Base-by-base conservation (phyloP, 2,888 invertebrate genomes). In the Melieria crassipennis region DNA sequence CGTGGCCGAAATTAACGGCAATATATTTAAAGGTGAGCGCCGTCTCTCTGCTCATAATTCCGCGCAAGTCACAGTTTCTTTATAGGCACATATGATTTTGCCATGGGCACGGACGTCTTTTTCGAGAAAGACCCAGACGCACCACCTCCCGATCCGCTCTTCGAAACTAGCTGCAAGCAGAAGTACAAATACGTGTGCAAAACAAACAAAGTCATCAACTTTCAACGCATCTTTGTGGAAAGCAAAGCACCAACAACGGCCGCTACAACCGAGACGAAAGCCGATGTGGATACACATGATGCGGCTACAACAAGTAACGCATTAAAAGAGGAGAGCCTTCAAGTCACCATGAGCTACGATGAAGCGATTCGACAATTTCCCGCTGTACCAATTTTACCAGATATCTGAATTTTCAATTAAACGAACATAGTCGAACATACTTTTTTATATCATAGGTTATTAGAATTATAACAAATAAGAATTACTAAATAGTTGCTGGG, bases 71-170 rank as follows among this genome's bases (percentile, higher is more conserved):
- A 52, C 13, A 64, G 4, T 7, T 10, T 58, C 48, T 70, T 13
- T 13, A 62, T 83, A 91, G 94, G 94, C 16, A 89, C 89, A 65
- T 93, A 91, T 84, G 91, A 91, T 80, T 89, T 91, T 81, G 88
- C 91, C 7, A 83, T 92, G 73, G 94, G 94, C 30, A 94, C 94
- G 13, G 91, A 91, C 76, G 87, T 94, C 82, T 92, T 93, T 82
- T 93, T 94, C 82, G 90, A 91, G 81, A 90, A 91, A 78, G 89
- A 91, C 74, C 86, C 88, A 47, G 84, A 88, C 55, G 87, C 76
- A 6, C 79, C 84, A 57, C 79, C 84, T 30, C 77, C 79, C 7
- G 90, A 91, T 82, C 87, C 88, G 10, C 81, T 90, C 60, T 91
- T 89, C 82, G 91, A 91, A 77, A 87, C 89, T 71, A 83, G 89